These are phyloP conservation scores for Willowsia nigromaculata DNA, from an alignment of 2,888 invertebrate genomes.

Conservation along the genomic window DNA sequence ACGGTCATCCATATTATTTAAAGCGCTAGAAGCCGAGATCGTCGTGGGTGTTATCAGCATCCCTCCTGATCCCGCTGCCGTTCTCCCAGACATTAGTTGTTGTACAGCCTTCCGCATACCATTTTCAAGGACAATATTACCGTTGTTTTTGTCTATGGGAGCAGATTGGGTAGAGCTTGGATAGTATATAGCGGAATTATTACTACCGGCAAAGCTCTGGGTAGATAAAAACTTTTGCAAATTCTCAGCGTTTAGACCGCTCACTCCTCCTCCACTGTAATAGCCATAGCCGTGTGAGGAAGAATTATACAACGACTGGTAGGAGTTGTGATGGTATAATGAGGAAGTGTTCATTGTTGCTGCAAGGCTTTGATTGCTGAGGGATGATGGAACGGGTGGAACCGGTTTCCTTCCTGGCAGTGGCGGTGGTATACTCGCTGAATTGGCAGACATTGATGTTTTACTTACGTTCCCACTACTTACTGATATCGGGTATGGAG, in stretches of 20 bases:
- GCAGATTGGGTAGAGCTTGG: constrained; percentile 78
- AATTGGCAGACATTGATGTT: background rate
- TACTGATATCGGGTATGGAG: constrained; percentile 64
- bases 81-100: constrained; percentile 71
- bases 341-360: constrained; percentile 72
- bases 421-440: constrained; percentile 51
- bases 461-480: constrained; percentile 59
- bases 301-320: constrained; percentile 77
- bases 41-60: constrained; percentile 54
- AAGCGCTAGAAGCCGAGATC: constrained; percentile 40
- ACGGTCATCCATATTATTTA: constrained; percentile 68
- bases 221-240: constrained; percentile 77
- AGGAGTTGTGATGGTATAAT: constrained; percentile 74
- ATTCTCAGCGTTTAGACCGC: constrained; percentile 76
- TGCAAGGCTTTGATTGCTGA: constrained; percentile 70
- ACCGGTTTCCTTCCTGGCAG: constrained; percentile 62
- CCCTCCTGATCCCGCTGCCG: constrained; percentile 57
- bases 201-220: constrained; percentile 74
- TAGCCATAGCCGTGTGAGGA: constrained; percentile 77
- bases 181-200: constrained; percentile 76
- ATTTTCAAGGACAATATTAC: constrained; percentile 77
- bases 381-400: constrained; percentile 59
- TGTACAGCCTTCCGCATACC: constrained; percentile 78
- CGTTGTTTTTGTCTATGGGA: constrained; percentile 75
- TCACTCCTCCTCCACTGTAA: constrained; percentile 69